A percentile compares a stretch with the other conserved stretches of the same genome.
Evolutionary conservation across 92 coral and sea anemone species (phyloP).

Genomic region (Zoanthus sociatus): DNA sequence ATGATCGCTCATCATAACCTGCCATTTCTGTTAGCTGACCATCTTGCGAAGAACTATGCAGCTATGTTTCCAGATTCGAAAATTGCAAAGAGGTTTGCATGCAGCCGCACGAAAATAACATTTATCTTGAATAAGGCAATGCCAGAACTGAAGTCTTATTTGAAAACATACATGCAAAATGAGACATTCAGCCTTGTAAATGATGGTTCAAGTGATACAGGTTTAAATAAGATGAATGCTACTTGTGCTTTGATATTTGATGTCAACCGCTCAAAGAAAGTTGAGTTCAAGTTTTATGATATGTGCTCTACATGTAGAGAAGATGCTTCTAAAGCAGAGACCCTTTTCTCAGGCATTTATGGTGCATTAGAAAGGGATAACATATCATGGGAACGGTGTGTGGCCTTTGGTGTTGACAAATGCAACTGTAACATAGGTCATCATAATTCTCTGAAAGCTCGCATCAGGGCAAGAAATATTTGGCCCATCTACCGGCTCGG

Average conservation of each 20-base stretch:
- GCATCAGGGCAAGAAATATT: conserved; percentile 42
- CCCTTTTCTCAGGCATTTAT: conserved; percentile 54
- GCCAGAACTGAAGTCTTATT: conserved; percentile 51
- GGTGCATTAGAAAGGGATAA: conserved; percentile 53
- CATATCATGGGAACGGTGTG: conserved; percentile 56
- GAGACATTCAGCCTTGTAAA: conserved; percentile 54
- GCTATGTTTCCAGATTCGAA: conserved; percentile 56
- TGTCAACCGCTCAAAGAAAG: conserved; percentile 45
- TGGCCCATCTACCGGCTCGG: conserved; percentile 52
- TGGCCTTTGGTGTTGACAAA: conserved; percentile 47
- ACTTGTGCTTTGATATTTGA: conserved; percentile 59
- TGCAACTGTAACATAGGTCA: conserved; percentile 57
- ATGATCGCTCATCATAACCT: conserved; percentile 56
- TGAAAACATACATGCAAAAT: conserved; percentile 49
- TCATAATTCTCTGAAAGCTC: conserved; percentile 55
- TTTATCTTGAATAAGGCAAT: conserved; percentile 53
- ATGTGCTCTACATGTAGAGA: conserved; percentile 55
- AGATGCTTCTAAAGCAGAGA: conserved; percentile 57
- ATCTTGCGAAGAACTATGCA: conserved; percentile 47
- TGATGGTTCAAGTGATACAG: conserved; percentile 53
- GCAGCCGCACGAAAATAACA: conserved; percentile 53
- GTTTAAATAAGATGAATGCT: conserved; percentile 54
- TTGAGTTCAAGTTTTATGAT: conserved; percentile 55
- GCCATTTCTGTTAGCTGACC: conserved; percentile 57
- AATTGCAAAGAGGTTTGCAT: conserved; percentile 56